Evolutionary conservation across 2,797 vertebrate genomes (phyloP).

Genomic region (Fistularia commersonii): DNA sequence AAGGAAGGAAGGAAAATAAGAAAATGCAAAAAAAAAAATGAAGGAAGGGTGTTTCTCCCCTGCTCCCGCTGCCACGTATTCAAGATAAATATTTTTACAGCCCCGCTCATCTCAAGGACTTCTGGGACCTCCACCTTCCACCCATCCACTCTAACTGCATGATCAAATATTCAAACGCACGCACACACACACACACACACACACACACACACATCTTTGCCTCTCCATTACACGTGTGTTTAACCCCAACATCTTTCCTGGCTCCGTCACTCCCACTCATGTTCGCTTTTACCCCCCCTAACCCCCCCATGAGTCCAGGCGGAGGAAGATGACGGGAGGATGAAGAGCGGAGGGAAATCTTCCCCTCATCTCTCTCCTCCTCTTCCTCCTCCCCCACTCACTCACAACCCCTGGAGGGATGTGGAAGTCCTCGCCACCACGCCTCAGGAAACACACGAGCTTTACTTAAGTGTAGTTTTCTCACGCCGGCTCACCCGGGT

Average conservation of each 20-base stretch:
- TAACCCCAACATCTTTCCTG: constrained; percentile 47
- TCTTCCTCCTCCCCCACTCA: no score
- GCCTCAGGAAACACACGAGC: no score
- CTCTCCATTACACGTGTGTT: constrained; percentile 40
- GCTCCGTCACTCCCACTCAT: constrained; percentile 33
- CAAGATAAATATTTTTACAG: constrained; percentile 89
- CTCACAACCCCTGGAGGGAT: no score
- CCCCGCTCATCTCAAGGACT: constrained; percentile 71
- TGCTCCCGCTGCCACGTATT: constrained; percentile 70
- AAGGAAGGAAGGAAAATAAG: no score
- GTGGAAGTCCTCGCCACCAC: no score
- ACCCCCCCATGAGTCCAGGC: no score
- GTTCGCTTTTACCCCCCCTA: background rate
- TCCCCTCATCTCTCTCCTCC: no score
- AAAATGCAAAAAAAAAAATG: constrained; percentile 16
- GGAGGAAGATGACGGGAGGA: no score
- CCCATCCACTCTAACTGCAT: constrained; percentile 24
- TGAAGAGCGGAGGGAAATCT: no score
- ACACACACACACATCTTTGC: no score
- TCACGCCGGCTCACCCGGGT: no score
- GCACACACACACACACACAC: constrained; percentile 19
- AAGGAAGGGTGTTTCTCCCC: constrained; percentile 37
- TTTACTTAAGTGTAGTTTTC: no score
- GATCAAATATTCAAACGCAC: constrained; percentile 84
- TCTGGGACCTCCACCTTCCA: constrained; percentile 58